Conservation (phyloP, 1,140 invertebrate species). For the Hylaeus anthracinus region DNA sequence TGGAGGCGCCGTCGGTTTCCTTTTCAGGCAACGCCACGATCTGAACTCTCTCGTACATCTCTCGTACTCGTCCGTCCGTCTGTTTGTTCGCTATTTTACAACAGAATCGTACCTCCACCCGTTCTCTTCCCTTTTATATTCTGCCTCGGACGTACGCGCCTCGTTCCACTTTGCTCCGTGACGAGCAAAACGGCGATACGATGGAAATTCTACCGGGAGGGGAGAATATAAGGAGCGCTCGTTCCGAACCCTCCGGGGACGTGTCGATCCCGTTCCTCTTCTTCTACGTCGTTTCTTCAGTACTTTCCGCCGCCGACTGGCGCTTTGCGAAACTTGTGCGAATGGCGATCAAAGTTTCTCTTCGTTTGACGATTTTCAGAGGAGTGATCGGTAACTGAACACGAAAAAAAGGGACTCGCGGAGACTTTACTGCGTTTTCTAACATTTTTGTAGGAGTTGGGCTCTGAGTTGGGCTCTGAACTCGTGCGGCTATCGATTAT, state of each 20-base stretch:
- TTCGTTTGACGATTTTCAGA: too few species aligned
- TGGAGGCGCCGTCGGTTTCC: slow-evolving; percentile 30
- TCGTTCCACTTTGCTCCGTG: slow-evolving; percentile 45
- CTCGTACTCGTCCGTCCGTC: slow-evolving; percentile 10
- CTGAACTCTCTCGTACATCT: slow-evolving; percentile 31
- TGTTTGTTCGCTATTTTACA: slow-evolving; percentile 44
- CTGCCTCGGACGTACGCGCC: slow-evolving; percentile 4
- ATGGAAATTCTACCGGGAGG: slow-evolving; percentile 32
- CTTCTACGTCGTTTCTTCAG: slow-evolving; percentile 8
- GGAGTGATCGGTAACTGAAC: too few species aligned
- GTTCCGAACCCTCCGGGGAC: slow-evolving; percentile 34
- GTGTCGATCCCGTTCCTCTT: slow-evolving; percentile 36
- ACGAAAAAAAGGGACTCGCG: too few species aligned
- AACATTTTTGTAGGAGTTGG: too few species aligned
- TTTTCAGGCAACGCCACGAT: slow-evolving; percentile 41
- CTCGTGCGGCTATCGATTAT: too few species aligned
- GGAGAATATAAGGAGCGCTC: slow-evolving; percentile 39
- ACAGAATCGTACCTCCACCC: slow-evolving; percentile 15
- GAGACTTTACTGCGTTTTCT: too few species aligned
- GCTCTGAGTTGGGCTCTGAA: too few species aligned
- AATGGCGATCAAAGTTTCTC: not conserved
- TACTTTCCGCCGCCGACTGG: slow-evolving; percentile 11
- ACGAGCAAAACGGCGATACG: slow-evolving; percentile 32
- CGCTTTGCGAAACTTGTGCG: not conserved
- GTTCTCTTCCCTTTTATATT: slow-evolving; percentile 24